Base-by-base conservation (phyloP, 2,888 invertebrate species). In the Lymantria monacha region DNA sequence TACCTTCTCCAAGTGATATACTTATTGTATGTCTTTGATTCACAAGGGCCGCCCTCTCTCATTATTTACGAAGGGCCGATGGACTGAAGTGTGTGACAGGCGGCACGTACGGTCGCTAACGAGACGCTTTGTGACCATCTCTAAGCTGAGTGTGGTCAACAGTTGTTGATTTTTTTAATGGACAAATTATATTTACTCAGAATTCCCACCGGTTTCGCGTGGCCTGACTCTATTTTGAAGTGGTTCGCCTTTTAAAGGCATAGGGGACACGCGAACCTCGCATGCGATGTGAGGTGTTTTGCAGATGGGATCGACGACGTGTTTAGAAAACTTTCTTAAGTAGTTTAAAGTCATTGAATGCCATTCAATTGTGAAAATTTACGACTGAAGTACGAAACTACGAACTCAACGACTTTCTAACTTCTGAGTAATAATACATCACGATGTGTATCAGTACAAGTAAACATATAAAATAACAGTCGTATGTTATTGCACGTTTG, bases 31-130 rank as follows among this genome's bases (percentile, higher is more conserved):
- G 61, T 67, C 69, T 65, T 68, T 38, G 56, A 68, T 72, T 66
- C 64, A 70, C 67, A 76, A 83, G 79, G 80, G 81, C 78, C 72
- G 74, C 83, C 85, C 83, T 79, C 76, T 76, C 89, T 89, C 88
- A 91, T 90, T 91, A 91, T 90, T 91, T 91, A 89, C 87, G 88
- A 88, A 89, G 90, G 89, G 87, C 89, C 85, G 87, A 85, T 83
- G 83, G 85, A 75, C 73, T 87, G 85, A 85, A 87, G 88, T 86
- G 87, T 85, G 88, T 86, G 91, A 88, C 87, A 83, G 75, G 81
- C 85, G 88, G 88, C 91, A 91, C 91, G 91, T 91, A 81, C 87
- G 82, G 70, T 58, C 83, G 80, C 88, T 92, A 92, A 92, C 91
- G 91, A 92, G 91, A 90, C 85, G 87, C 85, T 90, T 91, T 91